phyloP scores from a whole-genome alignment of 2,797 vertebrate species.

The Dendrocincla tyrannina region DNA sequence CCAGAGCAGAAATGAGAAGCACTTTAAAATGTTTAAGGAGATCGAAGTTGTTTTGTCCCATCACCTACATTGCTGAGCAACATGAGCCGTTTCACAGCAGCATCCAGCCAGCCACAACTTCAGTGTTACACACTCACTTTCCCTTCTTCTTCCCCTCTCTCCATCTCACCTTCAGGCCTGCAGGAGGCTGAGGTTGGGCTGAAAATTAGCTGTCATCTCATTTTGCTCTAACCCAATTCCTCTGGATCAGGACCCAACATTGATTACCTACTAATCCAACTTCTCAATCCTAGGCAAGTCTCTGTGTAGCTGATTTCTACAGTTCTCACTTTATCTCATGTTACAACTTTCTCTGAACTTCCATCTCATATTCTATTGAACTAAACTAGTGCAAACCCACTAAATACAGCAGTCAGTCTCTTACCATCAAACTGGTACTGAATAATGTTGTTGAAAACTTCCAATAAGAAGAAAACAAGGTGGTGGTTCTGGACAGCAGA shows the following conservation, averaged over 20 bases:
- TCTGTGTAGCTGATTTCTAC: neutral
- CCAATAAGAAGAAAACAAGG: constrained; percentile 94
- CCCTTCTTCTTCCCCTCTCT: neutral
- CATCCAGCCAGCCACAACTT: neutral
- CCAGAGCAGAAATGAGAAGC: neutral
- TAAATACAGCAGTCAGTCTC: neutral
- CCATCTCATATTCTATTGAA: neutral
- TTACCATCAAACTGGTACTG: constrained; percentile 99
- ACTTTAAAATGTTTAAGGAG: neutral
- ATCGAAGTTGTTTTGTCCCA: neutral
- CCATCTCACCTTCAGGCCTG: neutral
- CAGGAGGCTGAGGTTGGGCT: neutral
- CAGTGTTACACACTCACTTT: neutral
- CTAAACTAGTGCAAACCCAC: neutral
- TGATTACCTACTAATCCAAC: neutral
- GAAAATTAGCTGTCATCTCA: neutral
- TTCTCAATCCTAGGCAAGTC: neutral
- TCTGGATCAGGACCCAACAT: neutral
- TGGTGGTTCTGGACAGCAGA: constrained; percentile 95
- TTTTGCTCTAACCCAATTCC: neutral
- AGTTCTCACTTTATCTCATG: neutral
- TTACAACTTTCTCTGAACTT: neutral
- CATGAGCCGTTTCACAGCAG: neutral
- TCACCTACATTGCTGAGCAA: neutral
- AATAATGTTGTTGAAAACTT: constrained; percentile 98